Evolutionary conservation across 2,113 vertebrate species (phyloP).

Genomic region (Apeltes quadracus): DNA sequence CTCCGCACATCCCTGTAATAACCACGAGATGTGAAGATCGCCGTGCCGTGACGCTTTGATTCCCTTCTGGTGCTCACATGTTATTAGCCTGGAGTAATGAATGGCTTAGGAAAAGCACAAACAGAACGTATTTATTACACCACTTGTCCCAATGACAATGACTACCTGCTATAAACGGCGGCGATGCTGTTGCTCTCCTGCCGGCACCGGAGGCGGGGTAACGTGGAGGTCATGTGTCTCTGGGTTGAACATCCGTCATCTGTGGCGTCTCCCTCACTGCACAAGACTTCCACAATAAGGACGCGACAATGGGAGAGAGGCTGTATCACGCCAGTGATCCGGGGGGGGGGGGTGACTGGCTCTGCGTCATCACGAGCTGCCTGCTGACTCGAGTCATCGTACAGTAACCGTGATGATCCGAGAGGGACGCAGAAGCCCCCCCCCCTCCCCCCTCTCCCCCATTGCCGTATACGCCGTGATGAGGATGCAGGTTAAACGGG

Average conservation of each 20-base stretch:
- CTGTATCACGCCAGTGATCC: conserved; percentile 6
- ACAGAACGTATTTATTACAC: conserved; percentile 13
- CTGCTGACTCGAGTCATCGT: conserved; percentile 8
- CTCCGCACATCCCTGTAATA: conserved; percentile 3
- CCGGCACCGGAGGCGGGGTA: too few species aligned
- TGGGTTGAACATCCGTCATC: conserved; percentile 47
- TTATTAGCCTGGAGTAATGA: conserved; percentile 45
- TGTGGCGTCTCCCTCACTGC: conserved; percentile 37
- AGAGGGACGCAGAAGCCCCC: not conserved
- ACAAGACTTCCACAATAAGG: conserved; percentile 33
- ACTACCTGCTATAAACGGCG: conserved; percentile 15
- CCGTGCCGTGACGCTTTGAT: conserved; percentile 19
- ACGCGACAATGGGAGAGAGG: conserved; percentile 28
- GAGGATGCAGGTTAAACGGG: conserved; percentile 20
- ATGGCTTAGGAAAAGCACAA: conserved; percentile 24
- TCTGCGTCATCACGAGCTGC: conserved; percentile 10
- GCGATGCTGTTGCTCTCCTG: conserved; percentile 17
- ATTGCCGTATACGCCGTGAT: not conserved
- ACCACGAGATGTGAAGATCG: conserved; percentile 15
- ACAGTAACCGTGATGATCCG: not conserved
- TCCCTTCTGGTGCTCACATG: conserved; percentile 14
- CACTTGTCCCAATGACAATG: conserved; percentile 37
- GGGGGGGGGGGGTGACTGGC: not conserved
- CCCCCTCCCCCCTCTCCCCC: too few species aligned
- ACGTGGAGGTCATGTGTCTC: conserved; percentile 28